phyloP scores from a whole-genome alignment of 2,888 invertebrate species.

The Caenorhabditis sinica region DNA sequence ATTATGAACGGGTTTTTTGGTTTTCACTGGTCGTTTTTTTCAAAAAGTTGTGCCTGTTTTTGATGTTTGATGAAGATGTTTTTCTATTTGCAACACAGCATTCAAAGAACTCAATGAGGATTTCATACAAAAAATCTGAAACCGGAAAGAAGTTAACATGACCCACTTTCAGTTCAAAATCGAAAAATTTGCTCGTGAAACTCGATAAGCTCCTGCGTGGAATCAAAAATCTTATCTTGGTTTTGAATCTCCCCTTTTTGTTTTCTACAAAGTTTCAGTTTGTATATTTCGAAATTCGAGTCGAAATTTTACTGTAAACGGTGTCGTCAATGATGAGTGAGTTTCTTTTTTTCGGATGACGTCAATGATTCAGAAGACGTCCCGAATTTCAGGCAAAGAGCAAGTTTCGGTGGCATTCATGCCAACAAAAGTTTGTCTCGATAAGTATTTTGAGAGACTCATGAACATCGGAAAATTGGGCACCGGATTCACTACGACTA shows the following conservation, averaged over 20 bases:
- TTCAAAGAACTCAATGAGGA: no score
- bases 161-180: no score
- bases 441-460: constrained; percentile 64
- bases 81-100: no score
- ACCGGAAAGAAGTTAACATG: no score
- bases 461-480: constrained; percentile 74
- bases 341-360: neutral
- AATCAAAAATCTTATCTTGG: no score
- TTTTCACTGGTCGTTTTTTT: neutral
- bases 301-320: constrained; percentile 50
- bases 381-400: constrained; percentile 26
- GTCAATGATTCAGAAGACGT: neutral
- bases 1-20: constrained; percentile 18
- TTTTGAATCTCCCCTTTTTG: no score
- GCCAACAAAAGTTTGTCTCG: constrained; percentile 48
- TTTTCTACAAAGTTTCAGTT: neutral
- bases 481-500: constrained; percentile 70
- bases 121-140: no score
- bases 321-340: constrained; percentile 48
- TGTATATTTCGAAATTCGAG: constrained; percentile 21
- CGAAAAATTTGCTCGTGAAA: no score
- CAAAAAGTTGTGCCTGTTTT: neutral
- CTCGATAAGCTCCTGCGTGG: no score
- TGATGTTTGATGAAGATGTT: neutral
- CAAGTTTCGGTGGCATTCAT: constrained; percentile 54